Evolutionary conservation across 2,888 invertebrate genomes (phyloP).

Genomic region (Acheta domesticus): DNA sequence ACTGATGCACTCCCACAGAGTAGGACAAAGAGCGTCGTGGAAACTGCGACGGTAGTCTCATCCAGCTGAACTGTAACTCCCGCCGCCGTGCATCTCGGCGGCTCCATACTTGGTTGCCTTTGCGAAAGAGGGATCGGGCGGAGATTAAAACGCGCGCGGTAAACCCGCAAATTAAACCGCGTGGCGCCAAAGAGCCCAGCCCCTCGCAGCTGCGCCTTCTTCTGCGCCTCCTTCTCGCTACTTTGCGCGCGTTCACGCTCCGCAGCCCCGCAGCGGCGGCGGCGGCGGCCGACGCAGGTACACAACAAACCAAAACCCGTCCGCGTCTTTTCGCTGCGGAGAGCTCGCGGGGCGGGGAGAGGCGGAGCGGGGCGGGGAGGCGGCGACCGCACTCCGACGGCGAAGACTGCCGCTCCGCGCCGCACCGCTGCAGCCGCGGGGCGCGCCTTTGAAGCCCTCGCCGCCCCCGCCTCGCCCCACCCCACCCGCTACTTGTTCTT

Average conservation of each 20-base stretch:
- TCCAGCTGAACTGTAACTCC: too few relatives aligned
- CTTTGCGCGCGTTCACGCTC: neutral
- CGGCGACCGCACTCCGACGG: neutral
- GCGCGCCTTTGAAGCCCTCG: neutral
- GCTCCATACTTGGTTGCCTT: neutral
- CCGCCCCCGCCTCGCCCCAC: neutral
- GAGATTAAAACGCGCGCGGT: neutral
- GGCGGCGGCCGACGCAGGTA: neutral
- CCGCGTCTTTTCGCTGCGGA: slow-evolving; percentile 5
- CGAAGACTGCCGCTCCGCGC: neutral
- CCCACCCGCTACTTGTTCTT: neutral
- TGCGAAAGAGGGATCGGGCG: neutral
- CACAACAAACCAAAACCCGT: neutral
- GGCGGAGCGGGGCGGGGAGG: neutral
- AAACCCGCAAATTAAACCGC: neutral
- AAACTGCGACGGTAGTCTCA: too few relatives aligned
- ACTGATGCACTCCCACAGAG: too few relatives aligned
- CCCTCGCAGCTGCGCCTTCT: neutral
- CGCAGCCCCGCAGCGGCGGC: neutral
- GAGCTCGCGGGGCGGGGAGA: neutral
- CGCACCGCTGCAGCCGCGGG: neutral
- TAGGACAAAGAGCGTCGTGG: too few relatives aligned
- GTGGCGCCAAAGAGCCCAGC: neutral
- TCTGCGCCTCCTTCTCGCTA: neutral
- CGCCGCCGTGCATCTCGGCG: too few relatives aligned